Evolutionary conservation across 2,113 vertebrate genomes (phyloP), one percentile per base, ranked within the genome.

Genomic region (Syrmaticus mikado): DNA sequence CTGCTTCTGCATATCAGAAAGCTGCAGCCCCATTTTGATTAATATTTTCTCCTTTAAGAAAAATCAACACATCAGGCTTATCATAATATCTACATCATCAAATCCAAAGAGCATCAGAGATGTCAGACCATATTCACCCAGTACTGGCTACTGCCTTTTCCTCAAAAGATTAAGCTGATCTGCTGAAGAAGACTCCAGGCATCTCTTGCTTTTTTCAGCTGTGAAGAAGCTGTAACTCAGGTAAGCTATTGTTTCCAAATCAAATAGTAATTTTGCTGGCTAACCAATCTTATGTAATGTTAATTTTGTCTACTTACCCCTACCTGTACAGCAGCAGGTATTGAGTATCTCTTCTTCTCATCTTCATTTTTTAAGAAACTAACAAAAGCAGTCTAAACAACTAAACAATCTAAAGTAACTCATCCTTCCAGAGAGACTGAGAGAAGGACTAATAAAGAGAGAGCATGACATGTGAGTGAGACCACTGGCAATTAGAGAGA

Each of bases 221-320:
- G 3, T 24, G n/a, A 8, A 28, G 48, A 55, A 48, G 36, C 45
- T 71, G 40, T 76, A 36, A 36, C 12, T 46, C 27, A 36, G 21
- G 22, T 6, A 34, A 82, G 7, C 7, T 4, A 2, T 11, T 7
- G 43, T 46, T 67, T 65, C 28, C 10, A 21, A 66, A 75, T 6
- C 43, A 75, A 45, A 41, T 5, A 70, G 41, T 53, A 77, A 58
- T 55, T 41, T 15, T 62, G n/a, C 34, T 55, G 6, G 15, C 15
- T 85, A 21, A 64, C 9, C 10, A 3, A 28, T 17, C 2, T 66
- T n/a, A 24, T 0, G 0, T 22, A 38, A 1, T 1, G 4, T 2
- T 20, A 43, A 9, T 53, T 80, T 40, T 60, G 19, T 28, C 41
- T 50, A 58, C 87, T 93, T 85, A 91, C 65, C 72, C 30, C 32